Evolutionary conservation across 2,888 invertebrate genomes (phyloP).

Genomic region (Morpho helenor): DNA sequence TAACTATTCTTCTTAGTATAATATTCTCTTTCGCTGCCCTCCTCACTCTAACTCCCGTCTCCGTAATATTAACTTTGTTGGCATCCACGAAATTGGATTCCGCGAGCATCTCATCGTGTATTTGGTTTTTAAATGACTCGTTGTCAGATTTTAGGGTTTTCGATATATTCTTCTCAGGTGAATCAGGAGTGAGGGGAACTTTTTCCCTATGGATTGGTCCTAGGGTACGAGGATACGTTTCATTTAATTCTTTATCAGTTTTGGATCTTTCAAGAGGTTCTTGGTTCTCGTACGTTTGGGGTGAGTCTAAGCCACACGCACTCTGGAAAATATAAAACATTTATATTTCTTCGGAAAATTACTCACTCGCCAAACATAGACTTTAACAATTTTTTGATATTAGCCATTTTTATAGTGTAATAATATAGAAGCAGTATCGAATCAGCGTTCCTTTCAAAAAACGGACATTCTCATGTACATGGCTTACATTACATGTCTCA

Average conservation of each 20-base stretch:
- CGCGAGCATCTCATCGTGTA: slow-evolving; percentile 52
- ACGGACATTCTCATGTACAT: too few relatives aligned
- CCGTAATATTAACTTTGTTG: slow-evolving; percentile 44
- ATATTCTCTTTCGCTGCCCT: slow-evolving; percentile 27
- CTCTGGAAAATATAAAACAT: slow-evolving; percentile 38
- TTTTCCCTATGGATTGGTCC: slow-evolving; percentile 50
- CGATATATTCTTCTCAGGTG: slow-evolving; percentile 50
- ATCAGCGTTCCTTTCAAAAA: too few relatives aligned
- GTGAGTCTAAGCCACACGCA: slow-evolving; percentile 60
- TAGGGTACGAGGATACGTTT: slow-evolving; percentile 47
- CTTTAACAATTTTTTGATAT: too few relatives aligned
- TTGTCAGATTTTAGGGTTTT: slow-evolving; percentile 49
- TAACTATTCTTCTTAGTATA: slow-evolving; percentile 23
- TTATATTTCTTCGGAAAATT: too few relatives aligned
- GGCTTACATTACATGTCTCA: too few relatives aligned
- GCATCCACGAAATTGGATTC: slow-evolving; percentile 52
- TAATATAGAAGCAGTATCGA: too few relatives aligned
- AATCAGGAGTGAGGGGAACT: slow-evolving; percentile 46
- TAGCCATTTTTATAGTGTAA: too few relatives aligned
- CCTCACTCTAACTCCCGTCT: slow-evolving; percentile 27
- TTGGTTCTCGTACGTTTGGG: slow-evolving; percentile 63
- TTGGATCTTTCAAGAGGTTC: slow-evolving; percentile 55
- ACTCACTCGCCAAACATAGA: too few relatives aligned
- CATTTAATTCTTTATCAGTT: slow-evolving; percentile 60
- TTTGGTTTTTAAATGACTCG: slow-evolving; percentile 44